phyloP scores from a whole-genome alignment of 2,888 invertebrate species.

The Parnassius mnemosyne region DNA sequence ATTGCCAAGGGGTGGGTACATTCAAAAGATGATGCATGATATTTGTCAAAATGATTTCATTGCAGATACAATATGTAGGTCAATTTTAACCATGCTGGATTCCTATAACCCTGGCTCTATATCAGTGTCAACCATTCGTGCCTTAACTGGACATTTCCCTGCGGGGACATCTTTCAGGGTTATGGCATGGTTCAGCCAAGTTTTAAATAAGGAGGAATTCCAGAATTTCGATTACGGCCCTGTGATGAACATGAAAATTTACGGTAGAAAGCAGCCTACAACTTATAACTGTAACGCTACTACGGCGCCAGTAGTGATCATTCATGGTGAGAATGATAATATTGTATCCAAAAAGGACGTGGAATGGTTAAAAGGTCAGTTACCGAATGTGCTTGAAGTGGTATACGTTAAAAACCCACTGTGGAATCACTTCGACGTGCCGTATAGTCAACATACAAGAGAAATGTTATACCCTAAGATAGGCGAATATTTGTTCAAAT shows the following conservation, averaged over 20 bases:
- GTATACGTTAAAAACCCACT: constrained; percentile 1
- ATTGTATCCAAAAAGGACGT: constrained; percentile 43
- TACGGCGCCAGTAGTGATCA: constrained; percentile 37
- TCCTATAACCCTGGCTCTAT: constrained; percentile 32
- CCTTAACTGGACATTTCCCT: constrained; percentile 38
- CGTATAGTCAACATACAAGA: constrained; percentile 10
- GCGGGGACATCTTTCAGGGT: constrained; percentile 47
- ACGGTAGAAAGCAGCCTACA: constrained; percentile 40
- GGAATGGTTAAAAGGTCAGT: constrained; percentile 28
- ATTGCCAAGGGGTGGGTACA: constrained; percentile 18
- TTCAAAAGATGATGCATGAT: constrained; percentile 9
- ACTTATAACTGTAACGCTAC: constrained; percentile 44
- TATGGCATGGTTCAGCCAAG: constrained; percentile 43
- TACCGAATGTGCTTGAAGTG: constrained; percentile 39
- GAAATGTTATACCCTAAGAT: constrained; percentile 21
- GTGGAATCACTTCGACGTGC: constrained; percentile 21
- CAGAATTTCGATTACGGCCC: constrained; percentile 41
- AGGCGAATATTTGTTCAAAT: constrained; percentile 8
- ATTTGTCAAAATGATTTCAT: constrained; percentile 12
- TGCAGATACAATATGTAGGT: constrained; percentile 1
- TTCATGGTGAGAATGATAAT: constrained; percentile 43
- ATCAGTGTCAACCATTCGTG: constrained; percentile 30
- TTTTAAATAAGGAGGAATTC: constrained; percentile 36
- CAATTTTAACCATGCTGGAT: constrained; percentile 20
- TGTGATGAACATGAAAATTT: constrained; percentile 37